Percentiles rank a stretch among this genome's conserved stretches.
Conservation (phyloP, 1,140 invertebrate genomes). For the Episyrphus balteatus region DNA sequence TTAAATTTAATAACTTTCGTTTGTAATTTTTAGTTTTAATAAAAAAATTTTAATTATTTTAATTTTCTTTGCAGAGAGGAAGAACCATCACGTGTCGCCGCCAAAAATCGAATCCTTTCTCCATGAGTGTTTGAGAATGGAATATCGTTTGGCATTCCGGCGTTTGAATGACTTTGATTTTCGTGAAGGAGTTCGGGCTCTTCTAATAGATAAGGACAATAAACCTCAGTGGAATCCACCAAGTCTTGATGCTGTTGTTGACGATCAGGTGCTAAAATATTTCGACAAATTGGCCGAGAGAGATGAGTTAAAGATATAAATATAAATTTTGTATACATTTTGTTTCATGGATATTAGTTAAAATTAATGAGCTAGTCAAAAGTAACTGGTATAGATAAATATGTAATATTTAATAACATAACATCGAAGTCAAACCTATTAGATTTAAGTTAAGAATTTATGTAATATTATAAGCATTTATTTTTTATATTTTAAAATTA, state of each 20-base stretch:
- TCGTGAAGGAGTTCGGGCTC: slow-evolving; percentile 85
- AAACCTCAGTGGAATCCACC: slow-evolving; percentile 82
- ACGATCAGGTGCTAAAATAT: slow-evolving; percentile 59
- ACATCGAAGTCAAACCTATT: too few species aligned
- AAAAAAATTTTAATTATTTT: slow-evolving; percentile 53
- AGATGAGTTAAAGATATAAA: slow-evolving; percentile 44
- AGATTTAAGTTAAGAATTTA: too few species aligned
- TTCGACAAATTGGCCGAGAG: slow-evolving; percentile 64
- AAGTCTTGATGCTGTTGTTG: slow-evolving; percentile 59
- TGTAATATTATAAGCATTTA: too few species aligned
- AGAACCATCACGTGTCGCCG: too few species aligned
- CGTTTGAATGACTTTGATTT: slow-evolving; percentile 71
- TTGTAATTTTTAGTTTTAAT: too few species aligned
- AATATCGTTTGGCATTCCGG: slow-evolving; percentile 70
- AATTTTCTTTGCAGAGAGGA: too few species aligned
- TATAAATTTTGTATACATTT: neutral
- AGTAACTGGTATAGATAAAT: too few species aligned
- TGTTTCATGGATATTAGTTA: too few species aligned
- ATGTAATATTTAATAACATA: too few species aligned
- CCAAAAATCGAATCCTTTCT: slow-evolving; percentile 68
- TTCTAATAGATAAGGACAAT: slow-evolving; percentile 90
- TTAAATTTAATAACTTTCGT: too few species aligned
- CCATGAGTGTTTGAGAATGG: slow-evolving; percentile 80
- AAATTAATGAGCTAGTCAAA: too few species aligned
- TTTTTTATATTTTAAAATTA: too few species aligned